These are phyloP conservation scores for Eledona agricola DNA, from an alignment of 2,888 invertebrate genomes.

Conservation along the genomic window DNA sequence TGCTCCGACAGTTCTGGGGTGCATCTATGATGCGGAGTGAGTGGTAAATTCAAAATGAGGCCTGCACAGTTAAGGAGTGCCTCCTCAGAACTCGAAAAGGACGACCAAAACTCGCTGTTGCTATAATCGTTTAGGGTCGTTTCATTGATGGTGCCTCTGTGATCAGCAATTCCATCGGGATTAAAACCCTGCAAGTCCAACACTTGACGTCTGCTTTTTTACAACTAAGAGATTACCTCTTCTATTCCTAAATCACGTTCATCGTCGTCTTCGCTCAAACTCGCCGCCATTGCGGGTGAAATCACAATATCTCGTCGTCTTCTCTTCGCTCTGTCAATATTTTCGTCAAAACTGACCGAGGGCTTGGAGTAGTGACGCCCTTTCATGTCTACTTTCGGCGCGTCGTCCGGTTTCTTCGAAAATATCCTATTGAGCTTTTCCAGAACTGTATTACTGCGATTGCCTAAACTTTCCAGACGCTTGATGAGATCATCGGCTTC, in stretches of 20 bases:
- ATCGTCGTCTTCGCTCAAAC: slow-evolving; percentile 69
- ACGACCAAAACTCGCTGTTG: slow-evolving; percentile 83
- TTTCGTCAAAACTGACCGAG: slow-evolving; percentile 51
- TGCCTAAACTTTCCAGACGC: slow-evolving; percentile 68
- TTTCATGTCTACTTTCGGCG: slow-evolving; percentile 43
- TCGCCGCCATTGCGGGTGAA: slow-evolving; percentile 62
- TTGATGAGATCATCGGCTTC: slow-evolving; percentile 70
- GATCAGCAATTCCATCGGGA: slow-evolving; percentile 73
- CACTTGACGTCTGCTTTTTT: background rate
- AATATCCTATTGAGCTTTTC: slow-evolving; percentile 65
- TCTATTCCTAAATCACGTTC: slow-evolving; percentile 70
- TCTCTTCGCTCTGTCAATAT: slow-evolving; percentile 54
- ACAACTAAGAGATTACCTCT: slow-evolving; percentile 63
- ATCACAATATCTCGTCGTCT: slow-evolving; percentile 67
- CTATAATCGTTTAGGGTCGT: slow-evolving; percentile 74
- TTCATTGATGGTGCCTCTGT: slow-evolving; percentile 71
- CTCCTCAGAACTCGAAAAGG: slow-evolving; percentile 83
- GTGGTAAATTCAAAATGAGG: slow-evolving; percentile 74
- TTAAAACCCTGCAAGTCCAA: slow-evolving; percentile 63
- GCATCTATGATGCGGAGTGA: slow-evolving; percentile 72
- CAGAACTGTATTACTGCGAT: slow-evolving; percentile 67
- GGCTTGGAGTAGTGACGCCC: slow-evolving; percentile 57
- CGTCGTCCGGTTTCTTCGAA: slow-evolving; percentile 16
- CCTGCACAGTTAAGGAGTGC: slow-evolving; percentile 78
- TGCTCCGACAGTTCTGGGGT: slow-evolving; percentile 57